Base-by-base conservation (phyloP, 2,888 invertebrate species). In the Andrena hattorfiana region DNA sequence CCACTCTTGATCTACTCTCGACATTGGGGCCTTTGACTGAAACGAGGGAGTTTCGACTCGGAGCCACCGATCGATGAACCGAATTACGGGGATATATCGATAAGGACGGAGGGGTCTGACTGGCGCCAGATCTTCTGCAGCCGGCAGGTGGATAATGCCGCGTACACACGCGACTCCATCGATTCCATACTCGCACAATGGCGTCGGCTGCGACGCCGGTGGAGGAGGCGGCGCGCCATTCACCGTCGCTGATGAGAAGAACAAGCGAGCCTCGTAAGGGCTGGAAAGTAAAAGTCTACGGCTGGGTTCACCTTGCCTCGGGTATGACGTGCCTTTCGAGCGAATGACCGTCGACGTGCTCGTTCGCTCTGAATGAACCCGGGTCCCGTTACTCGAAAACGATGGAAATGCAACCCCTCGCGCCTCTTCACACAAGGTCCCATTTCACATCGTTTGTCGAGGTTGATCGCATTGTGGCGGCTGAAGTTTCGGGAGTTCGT, bases 141-240 rank as follows among this genome's bases (percentile, higher is more conserved):
- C 85, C 89, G 90, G 91, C 92, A 92, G 92, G 92, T 92, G 90
- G 90, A 91, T 91, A 92, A 92, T 90, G 89, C 88, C 87, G 86
- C 85, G 88, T 89, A 87, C 87, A 90, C 92, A 92, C 92, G 92
- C 92, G 90, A 93, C 89, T 91, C 85, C 91, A 93, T 93, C 91
- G 93, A 93, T 93, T 92, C 86, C 86, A 85, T 85, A 87, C 83
- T 86, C 81, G 86, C 84, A 91, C 89, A 90, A 90, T 90, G 89
- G 86, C 77, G 78, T 74, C 82, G 81, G 72, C 71, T 69, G 71
- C 73, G 75, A 74, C 77, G 73, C 67, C 70, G 78, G 84, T 32
- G 72, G 76, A 54, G 80, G 83, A 73, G 83, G 83, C 80, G 80
- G 66, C 75, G 80, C 66, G 80, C 89, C 89, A 88, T 88, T 88